phyloP scores from a whole-genome alignment of 2,113 vertebrate genomes.

The Colinus virginianus region DNA sequence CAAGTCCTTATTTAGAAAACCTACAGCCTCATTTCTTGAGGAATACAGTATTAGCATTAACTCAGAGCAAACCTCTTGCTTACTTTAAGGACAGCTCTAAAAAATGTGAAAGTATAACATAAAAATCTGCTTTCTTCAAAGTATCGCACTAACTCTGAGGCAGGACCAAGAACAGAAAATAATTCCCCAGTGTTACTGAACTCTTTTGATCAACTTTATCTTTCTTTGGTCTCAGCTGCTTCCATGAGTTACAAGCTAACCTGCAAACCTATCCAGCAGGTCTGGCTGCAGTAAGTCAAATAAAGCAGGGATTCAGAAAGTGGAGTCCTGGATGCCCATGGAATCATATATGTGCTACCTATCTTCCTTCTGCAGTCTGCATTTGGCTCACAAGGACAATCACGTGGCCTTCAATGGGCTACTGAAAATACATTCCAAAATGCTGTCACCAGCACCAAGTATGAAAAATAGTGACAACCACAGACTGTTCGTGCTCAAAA shows the following conservation, averaged over 20 bases:
- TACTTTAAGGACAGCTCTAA: not conserved
- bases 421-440: not conserved
- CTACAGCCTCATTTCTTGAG: not conserved
- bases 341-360: not conserved
- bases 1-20: constrained; percentile 21
- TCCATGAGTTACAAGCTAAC: not conserved
- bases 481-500: not conserved
- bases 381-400: not conserved
- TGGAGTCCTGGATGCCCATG: accelerated
- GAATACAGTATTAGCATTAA: not conserved
- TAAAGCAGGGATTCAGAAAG: not conserved
- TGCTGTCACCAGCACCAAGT: not conserved
- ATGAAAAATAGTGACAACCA: not conserved
- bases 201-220: not conserved
- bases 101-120: not conserved
- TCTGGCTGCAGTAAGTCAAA: not conserved
- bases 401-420: not conserved
- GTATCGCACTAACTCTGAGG: accelerated
- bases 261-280: not conserved
- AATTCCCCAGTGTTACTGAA: not conserved
- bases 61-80: constrained; percentile 3
- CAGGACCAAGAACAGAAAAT: not conserved
- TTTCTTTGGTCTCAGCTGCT: not conserved
- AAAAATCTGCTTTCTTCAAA: not conserved
- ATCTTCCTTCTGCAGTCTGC: not conserved